Conservation (phyloP, 2,113 vertebrate species). For the Holacanthus passer region DNA sequence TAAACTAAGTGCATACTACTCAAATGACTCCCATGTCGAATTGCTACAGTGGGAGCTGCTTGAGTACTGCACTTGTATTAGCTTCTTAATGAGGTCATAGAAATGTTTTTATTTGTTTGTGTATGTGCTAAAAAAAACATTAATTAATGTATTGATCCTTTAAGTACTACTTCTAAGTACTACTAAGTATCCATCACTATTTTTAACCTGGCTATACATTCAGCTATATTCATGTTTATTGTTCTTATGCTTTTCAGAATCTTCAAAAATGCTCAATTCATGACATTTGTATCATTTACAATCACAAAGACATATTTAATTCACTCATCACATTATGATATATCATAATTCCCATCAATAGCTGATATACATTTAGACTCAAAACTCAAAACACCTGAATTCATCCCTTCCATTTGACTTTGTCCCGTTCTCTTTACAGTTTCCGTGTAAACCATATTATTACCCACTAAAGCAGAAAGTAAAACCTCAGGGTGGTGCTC, state of each 20-base stretch:
- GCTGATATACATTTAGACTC: background rate
- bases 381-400: background rate
- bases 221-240: too few species aligned
- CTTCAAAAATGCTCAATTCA: background rate
- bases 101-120: background rate
- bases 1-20: conserved; percentile 7
- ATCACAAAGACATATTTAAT: background rate
- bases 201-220: too few species aligned
- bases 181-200: too few species aligned
- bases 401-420: background rate
- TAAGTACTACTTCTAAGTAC: background rate
- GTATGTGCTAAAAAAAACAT: background rate
- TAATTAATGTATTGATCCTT: background rate
- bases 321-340: background rate
- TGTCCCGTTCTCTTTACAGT: background rate
- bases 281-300: background rate
- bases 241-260: too few species aligned
- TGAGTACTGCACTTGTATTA: background rate
- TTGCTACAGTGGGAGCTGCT: background rate
- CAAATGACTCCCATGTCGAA: background rate
- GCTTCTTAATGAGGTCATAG: background rate
- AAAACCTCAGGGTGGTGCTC: background rate
- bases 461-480: conserved; percentile 15
- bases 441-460: background rate
- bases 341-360: background rate